A percentile compares a stretch with the other conserved stretches of the same genome.
These are phyloP conservation scores for Pachyuromys duprasi DNA, from an alignment of 2,797 vertebrate genomes.

Conservation along the genomic window DNA sequence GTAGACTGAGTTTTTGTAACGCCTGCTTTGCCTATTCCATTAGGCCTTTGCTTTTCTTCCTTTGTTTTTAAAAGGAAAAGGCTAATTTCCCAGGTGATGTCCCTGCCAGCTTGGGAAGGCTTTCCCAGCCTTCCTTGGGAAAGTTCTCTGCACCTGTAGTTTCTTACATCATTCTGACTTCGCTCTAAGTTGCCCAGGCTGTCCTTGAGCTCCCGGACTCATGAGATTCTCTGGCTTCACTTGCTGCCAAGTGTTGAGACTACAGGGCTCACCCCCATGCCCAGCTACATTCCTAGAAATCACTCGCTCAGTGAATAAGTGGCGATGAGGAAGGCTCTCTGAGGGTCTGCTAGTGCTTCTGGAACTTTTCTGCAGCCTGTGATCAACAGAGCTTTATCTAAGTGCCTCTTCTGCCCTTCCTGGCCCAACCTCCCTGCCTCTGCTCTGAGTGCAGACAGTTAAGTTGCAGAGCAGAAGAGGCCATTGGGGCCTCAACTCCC, in stretches of 20 bases:
- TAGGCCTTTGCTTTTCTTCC: neutral
- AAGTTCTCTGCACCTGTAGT: neutral
- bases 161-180: neutral
- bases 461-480: neutral
- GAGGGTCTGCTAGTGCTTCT: too few species aligned
- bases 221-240: neutral
- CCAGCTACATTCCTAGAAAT: neutral
- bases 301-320: neutral
- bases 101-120: neutral
- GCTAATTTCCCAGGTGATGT: neutral
- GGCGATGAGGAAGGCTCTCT: neutral
- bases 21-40: neutral
- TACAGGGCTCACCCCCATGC: neutral
- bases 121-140: neutral
- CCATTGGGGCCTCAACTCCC: neutral
- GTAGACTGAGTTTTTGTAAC: rapidly evolving
- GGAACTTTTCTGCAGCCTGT: too few species aligned
- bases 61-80: neutral
- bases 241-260: neutral
- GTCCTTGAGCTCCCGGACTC: neutral
- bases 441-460: rapidly evolving
- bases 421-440: neutral
- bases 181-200: neutral
- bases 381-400: rapidly evolving
- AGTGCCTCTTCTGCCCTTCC: neutral